These are phyloP conservation scores for Orchestia grillus DNA, from an alignment of 1,140 invertebrate genomes.

Conservation along the genomic window DNA sequence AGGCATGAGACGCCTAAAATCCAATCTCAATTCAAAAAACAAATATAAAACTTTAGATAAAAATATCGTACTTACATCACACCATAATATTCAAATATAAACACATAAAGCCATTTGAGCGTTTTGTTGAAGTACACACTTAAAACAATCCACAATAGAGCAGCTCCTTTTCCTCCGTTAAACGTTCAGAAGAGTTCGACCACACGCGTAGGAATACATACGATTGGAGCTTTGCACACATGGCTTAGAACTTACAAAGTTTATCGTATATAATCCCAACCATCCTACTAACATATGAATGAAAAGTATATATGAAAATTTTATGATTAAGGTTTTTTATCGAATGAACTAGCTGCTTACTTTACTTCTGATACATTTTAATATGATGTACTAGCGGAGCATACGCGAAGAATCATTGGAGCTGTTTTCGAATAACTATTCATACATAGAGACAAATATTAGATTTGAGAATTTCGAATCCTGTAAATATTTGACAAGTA, in stretches of 20 bases:
- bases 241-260: neutral
- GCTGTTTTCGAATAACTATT: too few relatives aligned
- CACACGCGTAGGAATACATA: neutral
- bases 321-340: neutral
- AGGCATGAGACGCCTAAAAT: neutral
- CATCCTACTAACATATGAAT: neutral
- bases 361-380: neutral
- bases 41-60: neutral
- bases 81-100: neutral
- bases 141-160: constrained; percentile 8
- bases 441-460: too few relatives aligned
- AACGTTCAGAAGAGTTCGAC: constrained; percentile 50
- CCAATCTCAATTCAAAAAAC: neutral
- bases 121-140: neutral
- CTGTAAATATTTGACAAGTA: too few relatives aligned
- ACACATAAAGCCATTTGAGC: neutral
- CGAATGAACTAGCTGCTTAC: neutral
- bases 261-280: neutral
- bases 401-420: too few relatives aligned
- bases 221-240: neutral
- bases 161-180: neutral
- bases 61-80: constrained; percentile 20
- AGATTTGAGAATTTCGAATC: too few relatives aligned
- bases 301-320: neutral
- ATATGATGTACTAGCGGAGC: too few relatives aligned